Base-by-base conservation (phyloP, 2,113 vertebrate species). In the Poicephalus gulielmi region DNA sequence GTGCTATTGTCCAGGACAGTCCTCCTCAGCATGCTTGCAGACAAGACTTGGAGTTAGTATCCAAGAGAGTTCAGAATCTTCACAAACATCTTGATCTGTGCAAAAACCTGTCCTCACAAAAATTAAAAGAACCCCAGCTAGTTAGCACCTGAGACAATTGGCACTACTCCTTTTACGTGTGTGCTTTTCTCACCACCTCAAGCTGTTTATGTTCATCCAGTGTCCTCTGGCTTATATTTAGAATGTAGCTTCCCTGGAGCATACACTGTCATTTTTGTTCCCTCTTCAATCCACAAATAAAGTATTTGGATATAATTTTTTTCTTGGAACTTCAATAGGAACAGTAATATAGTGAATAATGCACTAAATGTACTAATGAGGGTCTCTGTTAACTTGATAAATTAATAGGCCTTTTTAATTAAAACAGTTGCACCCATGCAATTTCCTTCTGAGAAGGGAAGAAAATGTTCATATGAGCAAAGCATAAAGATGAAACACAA, bases 21-120 rank as follows among this genome's bases (percentile, higher is more conserved):
- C 17, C 0, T 1, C 3, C 77, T 17, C 37, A 57, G 10, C 33
- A 20, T 4, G 7, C 43, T 10, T 46, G 55, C 9, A 53, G 13
- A 59, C 14, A 46, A 62, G 13, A 47, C 18, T 53, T 62, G 22
- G 13, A 90, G 41, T 31, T 62, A 44, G 17, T 49, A 44, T 25
- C 9, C 11, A 43, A 62, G 66, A 57, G 10, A 2, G 46, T 62
- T 55, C 43, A 69, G 30, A 77, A 74, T 75, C 70, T 68, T 82
- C 19, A 73, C 10, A 12, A 59, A 17, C 41, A n/a, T 11, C 19
- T 73, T 69, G 15, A 46, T 37, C 19, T 55, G 17, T 41, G 11
- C 17, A 81, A 90, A 77, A 77, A 59, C 3, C 10, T 44, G 4
- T 59, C 12, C 27, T 71, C 10, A n/a, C 3, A 0, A 27, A 50